Evolutionary conservation across 1,140 invertebrate species (phyloP).

Genomic region (Drepana arcuata): DNA sequence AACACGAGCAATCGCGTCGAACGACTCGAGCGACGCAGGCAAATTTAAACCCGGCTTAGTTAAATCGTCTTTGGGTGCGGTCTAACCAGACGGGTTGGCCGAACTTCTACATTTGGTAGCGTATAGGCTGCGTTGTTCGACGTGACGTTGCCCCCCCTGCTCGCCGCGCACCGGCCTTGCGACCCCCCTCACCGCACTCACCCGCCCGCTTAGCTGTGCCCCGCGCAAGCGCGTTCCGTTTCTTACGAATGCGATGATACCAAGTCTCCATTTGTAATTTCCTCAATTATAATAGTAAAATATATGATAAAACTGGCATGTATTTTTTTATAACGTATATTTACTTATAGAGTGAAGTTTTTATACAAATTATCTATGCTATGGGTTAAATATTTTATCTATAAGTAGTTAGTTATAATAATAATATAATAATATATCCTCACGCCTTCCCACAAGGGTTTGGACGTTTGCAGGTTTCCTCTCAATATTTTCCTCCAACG

Average conservation of each 20-base stretch:
- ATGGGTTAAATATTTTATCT: no score
- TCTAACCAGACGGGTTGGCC: slow-evolving; percentile 1
- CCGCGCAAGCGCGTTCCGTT: slow-evolving; percentile 61
- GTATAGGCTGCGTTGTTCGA: slow-evolving; percentile 58
- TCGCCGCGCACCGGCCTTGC: slow-evolving; percentile 54
- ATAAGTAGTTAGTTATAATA: no score
- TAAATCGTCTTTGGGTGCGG: slow-evolving; percentile 8
- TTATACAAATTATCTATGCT: no score
- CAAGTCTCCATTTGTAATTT: slow-evolving; percentile 28
- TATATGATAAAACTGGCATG: no score
- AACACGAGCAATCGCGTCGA: slow-evolving; percentile 62
- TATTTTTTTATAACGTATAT: no score
- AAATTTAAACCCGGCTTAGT: slow-evolving; percentile 36
- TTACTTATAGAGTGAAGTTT: no score
- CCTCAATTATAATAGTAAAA: no score
- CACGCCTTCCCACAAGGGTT: no score
- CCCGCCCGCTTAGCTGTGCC: slow-evolving; percentile 28
- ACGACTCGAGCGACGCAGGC: slow-evolving; percentile 61
- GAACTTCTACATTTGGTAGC: slow-evolving; percentile 41
- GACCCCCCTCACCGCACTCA: slow-evolving; percentile 43
- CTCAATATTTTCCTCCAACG: no score
- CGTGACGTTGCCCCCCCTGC: slow-evolving; percentile 55
- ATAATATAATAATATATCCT: no score
- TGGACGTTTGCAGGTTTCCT: no score
- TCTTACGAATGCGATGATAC: slow-evolving; percentile 47